These are phyloP conservation scores for Rhizomys pruinosus DNA, from an alignment of 2,113 vertebrate genomes.

Conservation along the genomic window DNA sequence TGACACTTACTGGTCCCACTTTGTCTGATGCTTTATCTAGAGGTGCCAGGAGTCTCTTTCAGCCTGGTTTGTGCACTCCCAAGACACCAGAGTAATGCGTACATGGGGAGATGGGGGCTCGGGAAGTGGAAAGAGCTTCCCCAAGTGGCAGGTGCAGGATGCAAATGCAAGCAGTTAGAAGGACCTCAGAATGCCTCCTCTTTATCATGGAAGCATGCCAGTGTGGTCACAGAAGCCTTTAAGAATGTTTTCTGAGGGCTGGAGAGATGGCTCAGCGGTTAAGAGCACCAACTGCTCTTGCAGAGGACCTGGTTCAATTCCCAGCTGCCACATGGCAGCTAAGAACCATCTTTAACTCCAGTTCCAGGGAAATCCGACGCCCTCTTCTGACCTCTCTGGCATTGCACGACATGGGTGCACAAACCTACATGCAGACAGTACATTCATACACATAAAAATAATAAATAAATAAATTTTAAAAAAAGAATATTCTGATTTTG, in stretches of 20 bases:
- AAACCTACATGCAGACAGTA: too few species aligned
- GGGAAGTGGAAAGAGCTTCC: not conserved
- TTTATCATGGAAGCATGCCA: not conserved
- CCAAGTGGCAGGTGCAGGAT: not conserved
- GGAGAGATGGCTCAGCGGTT: too few species aligned
- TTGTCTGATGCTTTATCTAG: not conserved
- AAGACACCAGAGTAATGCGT: not conserved
- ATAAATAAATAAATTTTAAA: not conserved
- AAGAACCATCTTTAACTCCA: too few species aligned
- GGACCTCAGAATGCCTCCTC: not conserved
- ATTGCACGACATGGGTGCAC: too few species aligned
- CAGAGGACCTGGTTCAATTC: too few species aligned
- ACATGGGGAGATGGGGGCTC: not conserved
- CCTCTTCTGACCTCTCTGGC: too few species aligned
- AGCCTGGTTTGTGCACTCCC: not conserved
- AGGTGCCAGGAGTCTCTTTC: rapidly evolving
- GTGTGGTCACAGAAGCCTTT: not conserved
- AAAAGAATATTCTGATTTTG: not conserved
- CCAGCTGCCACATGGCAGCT: too few species aligned
- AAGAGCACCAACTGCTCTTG: too few species aligned
- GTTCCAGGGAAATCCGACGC: too few species aligned
- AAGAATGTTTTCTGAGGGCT: not conserved
- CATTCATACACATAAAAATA: too few species aligned
- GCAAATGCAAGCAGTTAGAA: not conserved
- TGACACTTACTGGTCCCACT: not conserved